These are phyloP conservation scores for Eulemur coronatus DNA, from an alignment of 2,797 vertebrate species.

Conservation along the genomic window DNA sequence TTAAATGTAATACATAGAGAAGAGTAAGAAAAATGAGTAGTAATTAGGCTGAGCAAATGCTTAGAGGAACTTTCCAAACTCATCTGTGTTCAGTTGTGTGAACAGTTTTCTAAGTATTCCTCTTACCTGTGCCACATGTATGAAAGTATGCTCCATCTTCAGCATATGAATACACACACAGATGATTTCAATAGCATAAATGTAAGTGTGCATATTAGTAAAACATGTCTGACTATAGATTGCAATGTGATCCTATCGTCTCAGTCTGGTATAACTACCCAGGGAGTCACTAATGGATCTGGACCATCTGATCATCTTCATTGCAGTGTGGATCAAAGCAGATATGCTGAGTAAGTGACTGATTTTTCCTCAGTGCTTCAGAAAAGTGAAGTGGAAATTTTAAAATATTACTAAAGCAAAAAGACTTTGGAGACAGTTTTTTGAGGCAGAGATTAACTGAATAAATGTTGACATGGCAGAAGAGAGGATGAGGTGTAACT, in stretches of 20 bases:
- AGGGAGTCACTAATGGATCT: background rate
- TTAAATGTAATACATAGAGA: background rate
- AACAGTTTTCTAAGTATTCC: background rate
- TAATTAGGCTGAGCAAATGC: background rate
- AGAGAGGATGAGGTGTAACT: background rate
- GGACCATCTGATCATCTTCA: too few species aligned
- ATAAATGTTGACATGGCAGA: background rate
- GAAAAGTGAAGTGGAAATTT: background rate
- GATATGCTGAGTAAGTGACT: background rate
- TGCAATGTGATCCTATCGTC: background rate
- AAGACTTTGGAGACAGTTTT: background rate
- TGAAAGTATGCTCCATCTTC: background rate
- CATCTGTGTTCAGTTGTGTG: background rate
- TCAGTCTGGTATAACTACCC: background rate
- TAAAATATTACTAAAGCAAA: background rate
- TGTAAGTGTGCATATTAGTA: background rate
- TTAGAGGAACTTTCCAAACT: background rate
- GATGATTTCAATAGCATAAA: background rate
- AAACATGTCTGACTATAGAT: background rate
- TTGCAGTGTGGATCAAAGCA: background rate
- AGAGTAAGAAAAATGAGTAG: background rate
- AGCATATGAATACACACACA: background rate
- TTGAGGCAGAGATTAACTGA: background rate
- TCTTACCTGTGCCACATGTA: background rate
- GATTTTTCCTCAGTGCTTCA: background rate